Evolutionary conservation across 2,797 vertebrate genomes (phyloP), one percentile per base, ranked within the genome.

Genomic region (Anniella stebbinsi): DNA sequence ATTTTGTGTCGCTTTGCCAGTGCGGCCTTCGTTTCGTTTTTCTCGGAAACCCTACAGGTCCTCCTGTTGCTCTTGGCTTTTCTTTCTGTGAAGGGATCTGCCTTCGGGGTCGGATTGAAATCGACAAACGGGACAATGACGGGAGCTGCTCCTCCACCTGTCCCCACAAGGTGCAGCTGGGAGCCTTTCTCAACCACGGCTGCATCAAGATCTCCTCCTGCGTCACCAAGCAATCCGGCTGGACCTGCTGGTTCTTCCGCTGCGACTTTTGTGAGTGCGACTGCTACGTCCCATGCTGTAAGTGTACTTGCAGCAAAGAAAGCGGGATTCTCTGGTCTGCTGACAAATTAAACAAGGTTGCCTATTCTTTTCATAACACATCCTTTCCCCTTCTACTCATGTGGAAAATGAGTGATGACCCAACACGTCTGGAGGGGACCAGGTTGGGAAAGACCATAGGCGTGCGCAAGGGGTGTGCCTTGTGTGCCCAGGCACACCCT

Each of bases 201-300:
- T 98, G 98, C 94, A 89, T 94, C 89, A 96, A 93, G 80, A 96
- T 98, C 76, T 95, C 98, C 1, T 96, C 96, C 96, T 98, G 98
- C 38, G 94, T 88, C 87, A 97, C 97, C 93, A 98, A 98, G 94
- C 94, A 89, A 66, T 95, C 95, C 0, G 97, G 97, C 95, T 98
- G 98, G 98, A 97, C 97, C 51, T 95, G 96, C 41, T 98, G 98
- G 97, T 98, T 98, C 90, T 87, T 95, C 51, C 96, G 96, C 93
- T 98, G 98, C 0, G 94, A 97, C 38, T 86, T 97, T 70, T 98
- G 98, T 2, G 96, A 98, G 94, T 98, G 98, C 1, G 97, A 98
- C 95, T 98, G 98, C 87, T 95, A 97, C 57, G 66, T 97, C 33
- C 97, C 97, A 0, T 98, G 98, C 11, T 91, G 97, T 97, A 95